Base-by-base conservation (phyloP, 1,140 invertebrate genomes). In the Bombus pascuorum region DNA sequence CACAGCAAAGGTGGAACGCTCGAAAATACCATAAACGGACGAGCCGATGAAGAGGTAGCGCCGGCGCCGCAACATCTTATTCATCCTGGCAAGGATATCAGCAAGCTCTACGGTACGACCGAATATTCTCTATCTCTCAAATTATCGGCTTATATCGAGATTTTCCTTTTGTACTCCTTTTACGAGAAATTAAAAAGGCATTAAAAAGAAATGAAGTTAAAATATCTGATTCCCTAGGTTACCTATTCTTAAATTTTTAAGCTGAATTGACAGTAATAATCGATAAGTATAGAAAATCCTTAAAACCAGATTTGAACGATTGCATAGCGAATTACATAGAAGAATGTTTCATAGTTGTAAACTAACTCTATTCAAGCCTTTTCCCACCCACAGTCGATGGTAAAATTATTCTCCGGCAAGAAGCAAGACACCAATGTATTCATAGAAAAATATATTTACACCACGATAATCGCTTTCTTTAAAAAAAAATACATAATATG, bases 11-110 rank as follows among this genome's bases (percentile, higher is more conserved):
- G 98, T 76, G 98, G 98, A 44, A 98, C 98, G 5, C 96, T 98
- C 86, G 98, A 98, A 95, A 98, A 98, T 94, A 98, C 98, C 62
- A 97, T 98, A 78, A 98, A 98, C 93, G 98, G 98, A n/a, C 96
- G 95, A 88, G 95, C 95, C 57, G 96, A 96, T 86, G 97, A 97
- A 91, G 97, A 97, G 94, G 97, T 97, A 72, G 96, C 96, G 59
- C 96, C 97, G 15, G 96, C 97, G 34, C 97, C 97, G 39, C 96
- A 96, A 90, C 97, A 98, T 93, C 96, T 97, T 86, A 96, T 98
- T 88, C 97, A 97, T 95, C 97, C 97, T 72, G 97, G 97, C 91
- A 98, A 97, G 95, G 97, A 98, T 93, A 97, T 98, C 94, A 98
- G 98, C 96, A 98, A 98, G 94, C 96, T 98, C 89, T 97, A 98